Evolutionary conservation across 2,888 invertebrate species (phyloP), one percentile per base, ranked within the genome.

Genomic region (Spilosoma lubricipeda): DNA sequence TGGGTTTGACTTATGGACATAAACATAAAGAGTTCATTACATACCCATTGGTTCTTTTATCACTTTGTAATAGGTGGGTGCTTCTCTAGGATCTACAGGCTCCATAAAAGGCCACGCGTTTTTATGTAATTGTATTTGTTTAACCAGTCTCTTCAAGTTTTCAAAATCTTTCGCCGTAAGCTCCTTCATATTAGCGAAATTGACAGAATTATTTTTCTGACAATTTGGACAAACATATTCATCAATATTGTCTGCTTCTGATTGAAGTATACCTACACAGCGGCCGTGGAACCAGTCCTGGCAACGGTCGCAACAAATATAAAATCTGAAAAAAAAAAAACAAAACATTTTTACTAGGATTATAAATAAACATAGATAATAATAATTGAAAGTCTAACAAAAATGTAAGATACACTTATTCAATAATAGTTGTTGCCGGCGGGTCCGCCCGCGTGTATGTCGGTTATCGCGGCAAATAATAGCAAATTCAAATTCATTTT

Each of bases 231-330:
- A 99, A 83, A 99, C 97, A 90, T 99, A 99, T 87, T 99, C 99
- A 88, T 99, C 99, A 84, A 99, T 98, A 86, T 98, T 98, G 90
- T 99, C 98, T 36, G 99, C 99, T 91, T 99, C 99, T 5, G 98
- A 98, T 89, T 98, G 99, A 70, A 99, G 94, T 88, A 99, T 98
- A 63, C 99, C 99, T 67, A 99, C 99, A 93, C 99, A 99, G 75
- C 98, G 97, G 13, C 99, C 99, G 93, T 99, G 99, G 96, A 99
- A 99, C 99, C 99, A 99, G 93, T 99, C 99, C 93, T 99, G 99
- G 93, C 99, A 99, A 80, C 98, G 97, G 95, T 99, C 99, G 93
- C 99, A 99, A 91, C 99, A 99, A 89, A 99, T 99, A 93, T 99
- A 99, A 96, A 99, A 99, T 93, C 99, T 99, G 91, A 64, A 96